Conservation (phyloP, 2,113 vertebrate species). For the Erythrolamprus reginae region DNA sequence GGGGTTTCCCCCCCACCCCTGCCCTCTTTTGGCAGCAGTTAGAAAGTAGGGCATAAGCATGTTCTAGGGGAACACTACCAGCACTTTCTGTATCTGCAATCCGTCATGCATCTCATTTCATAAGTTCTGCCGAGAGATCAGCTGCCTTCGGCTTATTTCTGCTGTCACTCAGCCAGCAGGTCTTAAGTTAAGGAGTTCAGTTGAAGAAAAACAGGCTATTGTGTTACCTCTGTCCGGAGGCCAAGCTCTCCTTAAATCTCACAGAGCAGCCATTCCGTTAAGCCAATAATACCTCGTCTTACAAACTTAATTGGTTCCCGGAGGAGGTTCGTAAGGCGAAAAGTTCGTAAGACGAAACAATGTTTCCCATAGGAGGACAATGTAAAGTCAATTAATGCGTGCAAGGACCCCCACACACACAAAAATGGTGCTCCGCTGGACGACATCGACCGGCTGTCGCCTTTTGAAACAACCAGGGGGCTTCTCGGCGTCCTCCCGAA, state of each 20-base stretch:
- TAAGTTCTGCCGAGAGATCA: background rate
- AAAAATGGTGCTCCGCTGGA: too few species aligned
- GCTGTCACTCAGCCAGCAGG: background rate
- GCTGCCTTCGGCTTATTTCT: background rate
- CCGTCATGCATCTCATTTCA: background rate
- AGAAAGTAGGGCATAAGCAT: background rate
- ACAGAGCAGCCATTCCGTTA: background rate
- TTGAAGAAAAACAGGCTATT: background rate
- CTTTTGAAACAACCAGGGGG: too few species aligned
- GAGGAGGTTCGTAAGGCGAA: too few species aligned
- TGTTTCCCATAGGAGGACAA: too few species aligned
- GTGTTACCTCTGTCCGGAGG: background rate
- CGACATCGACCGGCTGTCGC: too few species aligned
- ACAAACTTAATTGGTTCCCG: too few species aligned
- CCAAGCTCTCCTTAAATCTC: background rate
- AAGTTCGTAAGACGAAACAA: too few species aligned
- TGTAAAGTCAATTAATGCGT: too few species aligned
- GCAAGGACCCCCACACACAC: too few species aligned
- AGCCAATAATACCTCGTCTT: too few species aligned
- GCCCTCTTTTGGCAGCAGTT: background rate
- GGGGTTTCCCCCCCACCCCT: rapidly evolving
- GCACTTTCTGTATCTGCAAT: background rate
- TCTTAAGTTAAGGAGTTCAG: background rate
- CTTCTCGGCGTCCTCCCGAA: too few species aligned
- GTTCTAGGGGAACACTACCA: background rate